Base-by-base conservation (phyloP, 2,113 vertebrate species). In the Pygathrix nemaeus region DNA sequence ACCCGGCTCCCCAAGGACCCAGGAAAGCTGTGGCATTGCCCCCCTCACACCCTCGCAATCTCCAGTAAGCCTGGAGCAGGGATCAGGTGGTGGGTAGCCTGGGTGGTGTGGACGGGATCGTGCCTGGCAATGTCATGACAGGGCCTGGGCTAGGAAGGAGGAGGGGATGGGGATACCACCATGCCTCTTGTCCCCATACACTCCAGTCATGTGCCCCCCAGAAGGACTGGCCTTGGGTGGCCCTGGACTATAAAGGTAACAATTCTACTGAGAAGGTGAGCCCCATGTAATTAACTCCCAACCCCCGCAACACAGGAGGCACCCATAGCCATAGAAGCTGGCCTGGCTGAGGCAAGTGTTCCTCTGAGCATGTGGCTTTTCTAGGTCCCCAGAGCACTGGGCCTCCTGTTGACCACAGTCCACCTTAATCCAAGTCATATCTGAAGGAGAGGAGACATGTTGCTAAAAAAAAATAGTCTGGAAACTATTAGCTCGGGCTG, bases 21-120 rank as follows among this genome's bases (percentile, higher is more conserved):
- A 97, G 11, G 99, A 99, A 35, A 99, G 99, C 98, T 99, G 99
- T 97, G 99, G 98, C 98, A 99, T 99, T 40, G 99, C 99, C 5
- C 99, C 99, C 0, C 98, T 99, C 97, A 99, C 99, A 0, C 99
- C 99, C 0, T 99, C 99, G 0, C 99, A 99, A 93, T 99, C 99
- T 0, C 99, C 99, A 96, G 99, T 99, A 98, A 99, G 98, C 48
- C 14, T 0, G 0, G 4, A 0, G 12, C 12, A 52, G 75, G 73
- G n/a, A n/a, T 61, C 5, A 11, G n/a, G 84, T 3, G 6, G 80
- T 25, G 78, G 89, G 70, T 57, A 94, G 11, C 57, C 48, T 43
- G 48, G 45, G 72, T 45, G 75, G 21, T 2, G 0, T 11, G 35
- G 16, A 48, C 7, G 48, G 17, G 40, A 12, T 14, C 0, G 1